Evolutionary conservation across 2,113 vertebrate species (phyloP).

Genomic region (Gavialis gangeticus): DNA sequence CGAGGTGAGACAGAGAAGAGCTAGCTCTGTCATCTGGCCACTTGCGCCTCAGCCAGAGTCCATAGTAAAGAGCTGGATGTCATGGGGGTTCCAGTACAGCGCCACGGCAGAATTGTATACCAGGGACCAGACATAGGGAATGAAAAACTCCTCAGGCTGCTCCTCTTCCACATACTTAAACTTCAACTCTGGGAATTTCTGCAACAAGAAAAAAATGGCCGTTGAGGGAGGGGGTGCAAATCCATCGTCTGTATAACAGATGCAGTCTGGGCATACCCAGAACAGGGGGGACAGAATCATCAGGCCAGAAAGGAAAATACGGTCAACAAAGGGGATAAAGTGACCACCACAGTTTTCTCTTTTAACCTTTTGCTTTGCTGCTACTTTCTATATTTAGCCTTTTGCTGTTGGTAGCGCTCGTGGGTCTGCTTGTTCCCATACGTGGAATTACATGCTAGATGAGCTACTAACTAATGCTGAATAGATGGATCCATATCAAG

Average conservation of each 20-base stretch:
- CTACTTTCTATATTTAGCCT: background rate
- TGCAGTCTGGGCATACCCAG: background rate
- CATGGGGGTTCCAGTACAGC: slow-evolving; percentile 92
- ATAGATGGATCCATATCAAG: rapidly evolving
- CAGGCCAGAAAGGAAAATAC: background rate
- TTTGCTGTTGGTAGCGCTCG: background rate
- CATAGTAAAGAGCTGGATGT: slow-evolving; percentile 96
- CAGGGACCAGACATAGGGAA: slow-evolving; percentile 97
- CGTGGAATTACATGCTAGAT: background rate
- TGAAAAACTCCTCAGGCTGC: slow-evolving; percentile 98
- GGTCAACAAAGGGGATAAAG: background rate
- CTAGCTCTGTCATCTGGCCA: rapidly evolving
- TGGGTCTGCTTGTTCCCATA: background rate
- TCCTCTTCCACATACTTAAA: slow-evolving; percentile 99
- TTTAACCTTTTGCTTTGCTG: background rate
- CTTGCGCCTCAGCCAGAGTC: slow-evolving; percentile 86
- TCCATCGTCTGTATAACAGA: background rate
- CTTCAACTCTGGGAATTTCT: slow-evolving; percentile 98
- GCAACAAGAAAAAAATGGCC: slow-evolving; percentile 50
- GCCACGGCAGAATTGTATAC: slow-evolving; percentile 93
- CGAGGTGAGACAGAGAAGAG: background rate
- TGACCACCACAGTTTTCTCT: background rate
- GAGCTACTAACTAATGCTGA: background rate
- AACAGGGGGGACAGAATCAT: background rate
- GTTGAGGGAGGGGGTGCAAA: slow-evolving; percentile 14